These are phyloP conservation scores for Plecturocebus donacophilus DNA, from an alignment of 2,113 vertebrate genomes.

Conservation along the genomic window DNA sequence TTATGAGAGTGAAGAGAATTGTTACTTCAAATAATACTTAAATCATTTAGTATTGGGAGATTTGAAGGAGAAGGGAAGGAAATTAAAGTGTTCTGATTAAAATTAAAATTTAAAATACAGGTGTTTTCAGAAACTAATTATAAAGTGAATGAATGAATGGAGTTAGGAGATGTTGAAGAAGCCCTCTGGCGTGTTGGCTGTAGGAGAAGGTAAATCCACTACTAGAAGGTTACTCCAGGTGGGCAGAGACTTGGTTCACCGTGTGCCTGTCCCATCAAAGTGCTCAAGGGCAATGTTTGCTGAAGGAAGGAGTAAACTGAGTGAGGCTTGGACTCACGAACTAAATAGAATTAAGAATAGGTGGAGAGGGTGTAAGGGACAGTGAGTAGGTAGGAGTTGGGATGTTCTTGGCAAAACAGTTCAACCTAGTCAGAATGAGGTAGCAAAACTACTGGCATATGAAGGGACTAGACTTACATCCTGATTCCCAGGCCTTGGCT, in stretches of 20 bases:
- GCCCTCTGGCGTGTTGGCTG: not conserved
- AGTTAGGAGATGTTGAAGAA: not conserved
- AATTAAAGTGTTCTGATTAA: constrained; percentile 11
- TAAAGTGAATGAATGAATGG: not conserved
- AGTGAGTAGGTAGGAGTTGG: not conserved
- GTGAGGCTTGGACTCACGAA: not conserved
- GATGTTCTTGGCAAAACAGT: not conserved
- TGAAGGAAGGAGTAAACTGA: not conserved
- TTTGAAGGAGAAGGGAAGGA: not conserved
- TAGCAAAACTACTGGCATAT: not conserved
- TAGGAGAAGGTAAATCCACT: not conserved
- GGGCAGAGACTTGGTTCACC: not conserved
- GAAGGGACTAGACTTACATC: not conserved
- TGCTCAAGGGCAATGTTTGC: not conserved
- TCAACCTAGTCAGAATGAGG: not conserved
- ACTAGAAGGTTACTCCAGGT: not conserved
- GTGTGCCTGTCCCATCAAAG: not conserved
- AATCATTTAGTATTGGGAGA: constrained; percentile 1
- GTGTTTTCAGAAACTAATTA: constrained; percentile 27
- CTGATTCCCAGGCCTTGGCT: not conserved
- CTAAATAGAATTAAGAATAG: not conserved
- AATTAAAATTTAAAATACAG: constrained; percentile 17
- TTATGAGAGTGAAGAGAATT: not conserved
- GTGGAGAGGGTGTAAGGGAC: not conserved
- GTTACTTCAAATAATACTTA: not conserved